Evolutionary conservation across 2,797 vertebrate genomes (phyloP), one percentile per base, ranked within the genome.

Genomic region (Enteromius viviparus): DNA sequence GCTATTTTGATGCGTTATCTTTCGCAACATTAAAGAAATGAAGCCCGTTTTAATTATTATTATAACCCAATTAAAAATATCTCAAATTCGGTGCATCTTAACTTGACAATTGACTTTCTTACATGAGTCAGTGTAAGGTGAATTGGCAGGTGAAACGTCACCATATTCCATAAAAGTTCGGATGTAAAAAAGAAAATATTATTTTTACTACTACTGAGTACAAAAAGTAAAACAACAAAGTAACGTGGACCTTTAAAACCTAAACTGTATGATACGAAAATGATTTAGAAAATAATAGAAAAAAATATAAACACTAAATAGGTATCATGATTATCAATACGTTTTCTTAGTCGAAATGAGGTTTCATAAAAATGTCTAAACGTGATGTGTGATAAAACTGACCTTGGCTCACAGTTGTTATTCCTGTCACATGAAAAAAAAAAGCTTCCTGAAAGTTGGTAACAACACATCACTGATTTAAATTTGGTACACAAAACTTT

Each of bases 351-450:
- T 58, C 64, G 37, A 70, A 10, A 49, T 10, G 15, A 51, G 0
- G 19, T 49, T 32, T 21, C 4, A 49, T 32, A 3, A 34, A 49
- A 72, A 72, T 3, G 14, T 15, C 6, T 17, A 34, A 53, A 74
- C 12, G 23, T 29, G 69, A 70, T 47, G 23, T 53, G 15, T 68
- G 34, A 40, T 40, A 19, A 37, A 70, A 17, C 1, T 58, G 51
- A 58, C 72, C 12, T 76, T 58, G 72, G 14, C 32, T 8, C 7
- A 23, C 51, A 23, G 47, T 51, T 26, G 12, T 60, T 60, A n/a
- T 76, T 76, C 4, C 15, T 17, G 37, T 76, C 74, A 76, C 53
- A 60, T 76, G 74, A 45, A n/a, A 60, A 60, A 14, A 60, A 42
- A 76, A 42, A 15, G 14, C 53, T 76, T 42, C 53, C 53, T 60